Base-by-base conservation (phyloP, 2,113 vertebrate species). In the Dendropsophus ebraccatus region DNA sequence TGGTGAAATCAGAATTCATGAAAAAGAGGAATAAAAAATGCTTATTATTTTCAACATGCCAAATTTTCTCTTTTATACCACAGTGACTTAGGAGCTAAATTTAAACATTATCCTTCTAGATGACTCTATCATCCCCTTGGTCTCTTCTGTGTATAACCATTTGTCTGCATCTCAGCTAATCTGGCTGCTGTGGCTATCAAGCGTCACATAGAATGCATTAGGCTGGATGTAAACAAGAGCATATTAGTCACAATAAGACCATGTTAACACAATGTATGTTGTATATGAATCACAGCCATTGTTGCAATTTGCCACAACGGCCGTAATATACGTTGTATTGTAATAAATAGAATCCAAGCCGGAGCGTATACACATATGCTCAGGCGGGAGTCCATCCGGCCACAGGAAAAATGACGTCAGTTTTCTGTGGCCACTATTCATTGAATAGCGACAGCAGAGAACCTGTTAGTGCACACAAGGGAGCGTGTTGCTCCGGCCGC, bases 11-110 rank as follows among this genome's bases (percentile, higher is more conserved):
- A 80, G 62, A 81, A 37, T 84, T 86, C 23, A 58, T 86, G 25
- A 73, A 41, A 56, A 81, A 6, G 17, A 58, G 17, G 47, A 79
- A 69, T 69, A 81, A 81, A 30, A 78, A 79, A 69, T 52, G 21
- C 45, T 80, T 72, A 52, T 72, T 86, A 23, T 79, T 79, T 73
- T 72, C 79, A 73, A 58, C 76, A 81, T 86, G 62, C 79, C 54
- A 30, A 47, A 70, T 47, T 72, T 81, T 25, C 32, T 41, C 8
- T 47, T 81, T 86, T 80, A 58, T 62, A 25, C 19, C 28, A 54
- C 28, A 52, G 19, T n/a, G 73, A 65, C 73, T 85, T 49, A n/a
- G 37, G 5, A 12, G 35, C 73, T 74, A 76, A 45, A 84, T 79
- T 85, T 78, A 79, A 85, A 69, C 56, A 49, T 14, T 75, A 75